Evolutionary conservation across 2,113 vertebrate species (phyloP), one percentile per base, ranked within the genome.

Genomic region (Sciurus niger): DNA sequence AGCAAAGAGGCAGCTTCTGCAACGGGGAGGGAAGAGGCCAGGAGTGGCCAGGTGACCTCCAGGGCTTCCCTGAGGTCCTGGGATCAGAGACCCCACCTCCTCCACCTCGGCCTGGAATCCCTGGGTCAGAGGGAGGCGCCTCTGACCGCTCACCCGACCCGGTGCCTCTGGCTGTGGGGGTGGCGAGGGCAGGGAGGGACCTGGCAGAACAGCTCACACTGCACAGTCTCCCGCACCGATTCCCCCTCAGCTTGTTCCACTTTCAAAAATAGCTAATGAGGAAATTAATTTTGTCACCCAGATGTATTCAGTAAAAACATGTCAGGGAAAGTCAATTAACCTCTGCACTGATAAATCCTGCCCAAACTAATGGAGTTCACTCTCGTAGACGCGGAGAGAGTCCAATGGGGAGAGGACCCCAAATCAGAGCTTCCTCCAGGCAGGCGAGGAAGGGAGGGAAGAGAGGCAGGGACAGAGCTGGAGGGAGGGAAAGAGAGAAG

Each of bases 281-380:
- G 98, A 98, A 99, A 98, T 98, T 98, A 98, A 97, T 98, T 98
- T 96, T 98, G 96, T 98, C 98, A 98, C 98, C 98, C 98, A 98
- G 98, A 98, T 98, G 98, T 97, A 98, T 98, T 97, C 95, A 77
- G 96, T 93, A 93, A 98, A 98, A 98, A 97, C 97, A 97, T 98
- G 98, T 98, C 98, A 98, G 97, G 97, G 97, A 96, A 98, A 98
- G 96, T 96, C 98, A 98, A 98, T 98, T 98, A 99, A 98, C 98
- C 98, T 98, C 95, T 96, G 92, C 86, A 86, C 96, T 74, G 97
- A 97, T 94, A 94, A 97, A 74, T 90, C 97, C 84, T 96, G 96
- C 97, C 96, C 96, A 97, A 98, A 98, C 96, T 95, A 98, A 94
- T 96, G 97, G 95, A 97, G 85, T 80, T 84, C 28, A 67, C 92